Percentiles rank a stretch among this genome's conserved stretches.
Conservation (phyloP, 2,113 vertebrate species). For the Macquaria ambigua region DNA sequence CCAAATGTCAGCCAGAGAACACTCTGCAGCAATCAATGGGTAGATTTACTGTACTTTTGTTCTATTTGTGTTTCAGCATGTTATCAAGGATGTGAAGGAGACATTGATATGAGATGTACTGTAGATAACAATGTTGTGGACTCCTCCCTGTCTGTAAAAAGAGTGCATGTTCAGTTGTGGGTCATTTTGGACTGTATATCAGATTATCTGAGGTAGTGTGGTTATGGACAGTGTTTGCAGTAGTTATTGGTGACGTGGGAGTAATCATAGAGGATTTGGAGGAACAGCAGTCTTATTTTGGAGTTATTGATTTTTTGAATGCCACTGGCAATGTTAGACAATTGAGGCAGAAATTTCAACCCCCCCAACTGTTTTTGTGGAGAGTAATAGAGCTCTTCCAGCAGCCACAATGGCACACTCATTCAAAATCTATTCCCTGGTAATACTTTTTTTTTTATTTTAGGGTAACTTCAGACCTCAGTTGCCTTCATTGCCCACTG, state of each 20-base stretch:
- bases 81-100: conserved; percentile 37
- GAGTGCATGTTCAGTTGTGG: conserved; percentile 27
- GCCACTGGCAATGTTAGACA: conserved; percentile 60
- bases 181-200: conserved; percentile 43
- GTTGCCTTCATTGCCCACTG: conserved; percentile 56
- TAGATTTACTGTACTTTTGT: conserved; percentile 36
- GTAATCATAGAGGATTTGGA: conserved; percentile 69
- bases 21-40: conserved; percentile 8
- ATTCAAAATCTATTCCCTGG: conserved; percentile 44
- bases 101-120: conserved; percentile 34
- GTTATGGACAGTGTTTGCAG: conserved; percentile 58
- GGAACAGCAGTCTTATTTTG: conserved; percentile 69
- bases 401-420: conserved; percentile 43
- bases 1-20: conserved; percentile 56
- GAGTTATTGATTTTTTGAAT: conserved; percentile 69
- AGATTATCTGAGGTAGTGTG: conserved; percentile 33
- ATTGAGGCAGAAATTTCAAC: conserved; percentile 57
- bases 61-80: conserved; percentile 48
- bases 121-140: conserved; percentile 50
- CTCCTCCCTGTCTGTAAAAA: conserved; percentile 12
- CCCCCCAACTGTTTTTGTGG: conserved; percentile 9
- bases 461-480: conserved; percentile 58
- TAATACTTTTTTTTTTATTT: conserved; percentile 62
- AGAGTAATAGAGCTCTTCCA: conserved; percentile 57
- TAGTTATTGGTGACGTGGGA: conserved; percentile 65